Evolutionary conservation across 2,113 vertebrate genomes (phyloP).

Genomic region (Megaceryle maxima): DNA sequence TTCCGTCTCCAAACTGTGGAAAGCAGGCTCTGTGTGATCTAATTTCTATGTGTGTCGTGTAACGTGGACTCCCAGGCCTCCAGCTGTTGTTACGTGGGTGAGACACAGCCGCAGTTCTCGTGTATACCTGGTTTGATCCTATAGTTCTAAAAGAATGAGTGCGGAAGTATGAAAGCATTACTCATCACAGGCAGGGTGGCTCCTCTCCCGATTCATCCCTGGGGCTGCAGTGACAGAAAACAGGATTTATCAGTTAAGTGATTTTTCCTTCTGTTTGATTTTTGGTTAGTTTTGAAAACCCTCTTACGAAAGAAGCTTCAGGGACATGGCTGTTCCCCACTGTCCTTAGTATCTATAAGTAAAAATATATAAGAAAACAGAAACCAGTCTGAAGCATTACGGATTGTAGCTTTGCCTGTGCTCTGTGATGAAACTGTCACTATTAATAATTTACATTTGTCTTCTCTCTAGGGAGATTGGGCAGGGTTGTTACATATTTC

Average conservation of each 20-base stretch:
- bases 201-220: not conserved
- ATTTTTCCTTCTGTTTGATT: not conserved
- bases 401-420: not conserved
- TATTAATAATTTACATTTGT: not conserved
- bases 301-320: not conserved
- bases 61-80: not conserved
- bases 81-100: too few relatives aligned
- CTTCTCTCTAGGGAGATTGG: not conserved
- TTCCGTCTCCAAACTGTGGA: not conserved
- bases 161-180: not conserved
- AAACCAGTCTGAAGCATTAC: not conserved
- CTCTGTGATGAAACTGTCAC: not conserved
- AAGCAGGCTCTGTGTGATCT: not conserved
- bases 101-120: accelerated
- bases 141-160: not conserved
- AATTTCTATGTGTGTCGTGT: not conserved
- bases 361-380: not conserved
- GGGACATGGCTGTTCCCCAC: not conserved
- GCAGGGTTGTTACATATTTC: not conserved
- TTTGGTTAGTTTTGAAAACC: not conserved
- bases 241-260: not conserved
- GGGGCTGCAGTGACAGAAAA: not conserved
- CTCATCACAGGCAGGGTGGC: not conserved
- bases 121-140: not conserved
- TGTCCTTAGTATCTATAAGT: not conserved